Evolutionary conservation across 2,888 invertebrate genomes (phyloP), one percentile per base, ranked within the genome.

Genomic region (Julus scanicus): DNA sequence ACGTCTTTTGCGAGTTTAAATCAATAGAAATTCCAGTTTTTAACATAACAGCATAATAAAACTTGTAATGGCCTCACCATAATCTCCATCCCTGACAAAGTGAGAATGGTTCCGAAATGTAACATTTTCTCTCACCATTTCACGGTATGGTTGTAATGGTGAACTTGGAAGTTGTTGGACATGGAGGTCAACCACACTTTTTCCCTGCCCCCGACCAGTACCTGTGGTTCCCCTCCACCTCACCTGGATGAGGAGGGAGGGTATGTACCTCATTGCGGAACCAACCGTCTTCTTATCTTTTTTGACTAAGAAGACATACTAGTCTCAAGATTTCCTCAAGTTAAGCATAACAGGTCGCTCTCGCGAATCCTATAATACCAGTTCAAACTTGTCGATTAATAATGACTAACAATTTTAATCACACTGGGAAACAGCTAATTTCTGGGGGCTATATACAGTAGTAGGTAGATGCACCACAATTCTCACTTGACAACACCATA

Each of bases 131-230:
- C 63, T 63, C 63, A 63, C n/a, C 63, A 63, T 63, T 63, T 63
- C n/a, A 63, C 63, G 63, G 63, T 63, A 63, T 63, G n/a, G n/a
- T 63, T 63, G 3, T 53, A 13, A 17, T 63, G 63, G n/a, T 63
- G 63, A 63, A 63, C 63, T 63, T 63, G 63, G 29, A 63, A 5
- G 63, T 17, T 63, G n/a, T 63, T 63, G 63, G 63, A 8, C 63
- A 63, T 63, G 63, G 63, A 63, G 63, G 63, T 63, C 63, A 63
- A 63, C 63, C 63, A n/a, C 63, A 63, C 63, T 63, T 63, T 63
- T 63, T 63, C 63, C 63, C 63, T 63, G 63, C 63, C n/a, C 63
- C 63, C 63, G 63, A 63, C 63, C 63, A 63, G 63, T 63, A 63
- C 63, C 63, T 63, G 2, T 63, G 63, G 63, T 63, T 63, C 63